Evolutionary conservation across 2,113 vertebrate species (phyloP), one percentile per base, ranked within the genome.

Genomic region (Cephalopterus ornatus): DNA sequence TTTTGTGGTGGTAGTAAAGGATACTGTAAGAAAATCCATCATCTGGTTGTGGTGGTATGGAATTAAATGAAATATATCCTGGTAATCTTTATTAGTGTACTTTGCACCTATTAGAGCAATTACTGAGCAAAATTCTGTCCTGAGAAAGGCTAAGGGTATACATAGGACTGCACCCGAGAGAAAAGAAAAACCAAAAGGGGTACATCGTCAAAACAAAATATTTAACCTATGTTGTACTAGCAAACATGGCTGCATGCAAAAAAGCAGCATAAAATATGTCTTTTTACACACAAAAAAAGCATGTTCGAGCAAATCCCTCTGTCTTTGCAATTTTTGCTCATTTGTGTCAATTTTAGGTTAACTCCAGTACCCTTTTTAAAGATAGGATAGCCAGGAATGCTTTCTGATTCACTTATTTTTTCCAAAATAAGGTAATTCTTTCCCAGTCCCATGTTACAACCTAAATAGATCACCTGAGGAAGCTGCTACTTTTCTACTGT

Each of bases 251-350:
- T 66, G 14, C 58, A 82, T 28, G 7, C 1, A 65, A 59, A 79
- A 59, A 46, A 33, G 0, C 32, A 53, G 8, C 19, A 65, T 73
- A 42, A 78, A 85, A n/a, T 39, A 22, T 0, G 0, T 14, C 3
- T 58, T 87, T 78, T 4, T 44, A 19, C 1, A 13, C 46, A 9
- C 11, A 32, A 11, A 67, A 78, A 72, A 67, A 26, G 4, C 2
- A n/a, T n/a, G n/a, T n/a, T n/a, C n/a, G 5, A 79, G 6, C 1
- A 76, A n/a, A 24, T 65, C 32, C 7, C 3, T 59, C 17, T 55
- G 8, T 35, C 27, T 81, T 42, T 61, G 12, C 3, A 73, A n/a
- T 46, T 90, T 78, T 72, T 88, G 2, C 4, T 79, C 11, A 24
- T 46, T 75, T 61, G 2, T 72, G 26, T n/a, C 26, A 39, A 37